phyloP scores from a whole-genome alignment of 2,797 vertebrate species.

The Poliocrania exsul region DNA sequence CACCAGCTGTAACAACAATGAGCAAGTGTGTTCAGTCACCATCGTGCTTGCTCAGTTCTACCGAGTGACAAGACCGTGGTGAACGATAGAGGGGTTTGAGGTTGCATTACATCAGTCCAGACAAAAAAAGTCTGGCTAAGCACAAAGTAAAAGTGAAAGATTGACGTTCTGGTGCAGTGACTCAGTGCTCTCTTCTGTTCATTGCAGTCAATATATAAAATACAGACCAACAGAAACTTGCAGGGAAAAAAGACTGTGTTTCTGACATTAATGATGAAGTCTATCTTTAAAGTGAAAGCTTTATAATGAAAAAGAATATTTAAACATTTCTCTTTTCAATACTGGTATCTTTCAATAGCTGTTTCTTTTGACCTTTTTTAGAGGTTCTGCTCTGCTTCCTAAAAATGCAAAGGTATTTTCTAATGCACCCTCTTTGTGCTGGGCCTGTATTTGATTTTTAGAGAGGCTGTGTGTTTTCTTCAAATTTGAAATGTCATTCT shows the following conservation, averaged over 20 bases:
- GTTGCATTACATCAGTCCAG: not conserved
- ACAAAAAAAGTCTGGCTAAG: not conserved
- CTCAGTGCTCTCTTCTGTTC: not conserved
- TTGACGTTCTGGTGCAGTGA: not conserved
- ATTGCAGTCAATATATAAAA: not conserved
- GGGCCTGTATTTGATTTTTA: not conserved
- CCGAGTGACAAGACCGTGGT: not conserved
- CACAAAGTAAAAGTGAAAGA: not conserved
- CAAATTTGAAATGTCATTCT: not conserved
- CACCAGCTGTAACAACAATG: slow-evolving; percentile 32
- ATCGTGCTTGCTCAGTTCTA: not conserved
- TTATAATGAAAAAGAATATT: not conserved
- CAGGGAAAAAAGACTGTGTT: not conserved
- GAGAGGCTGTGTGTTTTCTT: not conserved
- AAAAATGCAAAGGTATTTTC: not conserved
- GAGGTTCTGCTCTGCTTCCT: not conserved
- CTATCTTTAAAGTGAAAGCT: not conserved
- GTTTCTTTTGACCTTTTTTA: not conserved
- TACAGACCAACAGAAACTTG: not conserved
- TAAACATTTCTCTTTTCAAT: not conserved
- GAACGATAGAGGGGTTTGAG: not conserved
- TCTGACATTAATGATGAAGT: not conserved
- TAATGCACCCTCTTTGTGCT: not conserved
- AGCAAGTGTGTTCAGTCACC: not conserved
- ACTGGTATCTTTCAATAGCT: not conserved